Base-by-base conservation (phyloP, 2,888 invertebrate genomes). In the Xanthorhoe designata region DNA sequence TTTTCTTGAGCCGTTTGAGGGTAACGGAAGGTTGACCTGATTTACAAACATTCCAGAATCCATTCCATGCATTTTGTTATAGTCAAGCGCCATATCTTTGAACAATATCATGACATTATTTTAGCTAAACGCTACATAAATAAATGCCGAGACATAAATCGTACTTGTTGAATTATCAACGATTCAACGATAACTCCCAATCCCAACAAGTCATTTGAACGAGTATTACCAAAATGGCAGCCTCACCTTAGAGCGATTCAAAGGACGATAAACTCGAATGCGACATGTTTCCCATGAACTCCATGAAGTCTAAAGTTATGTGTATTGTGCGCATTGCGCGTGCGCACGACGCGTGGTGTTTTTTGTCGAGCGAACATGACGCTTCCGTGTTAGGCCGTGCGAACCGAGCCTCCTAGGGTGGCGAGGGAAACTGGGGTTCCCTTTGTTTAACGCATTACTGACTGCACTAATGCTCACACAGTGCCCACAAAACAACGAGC, bases 331-430 rank as follows among this genome's bases (percentile, higher is more conserved):
- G 70, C 70, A 73, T 69, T 75, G 69, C 72, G 83, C 80, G 80
- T 79, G 86, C 81, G 80, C 81, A 78, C 76, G 79, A 73, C 75
- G 77, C 72, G 78, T 75, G 51, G 59, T 78, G 74, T 81, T 87
- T 86, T 89, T 90, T 88, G 84, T 81, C 79, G 83, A 80, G 84
- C 85, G 86, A 85, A 89, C 85, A 84, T 73, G 78, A 75, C 84
- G 82, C 85, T 90, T 90, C 90, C 90, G 90, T 85, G 83, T 75
- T 75, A 79, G 83, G 83, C 84, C 91, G 91, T 92, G 91, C 86
- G 91, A 92, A 91, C 86, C 70, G 75, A 50, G 45, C 17, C 45
- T 45, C 42, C 32, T 32, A 71, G 85, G 84, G 89, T 89, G 89
- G 86, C 87, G 86, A 85, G 86, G 83, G 85, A 88, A 85, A 84